A percentile compares a stretch with the other conserved stretches of the same genome.
phyloP scores from a whole-genome alignment of 2,113 vertebrate species.

The Spea multiplicata region DNA sequence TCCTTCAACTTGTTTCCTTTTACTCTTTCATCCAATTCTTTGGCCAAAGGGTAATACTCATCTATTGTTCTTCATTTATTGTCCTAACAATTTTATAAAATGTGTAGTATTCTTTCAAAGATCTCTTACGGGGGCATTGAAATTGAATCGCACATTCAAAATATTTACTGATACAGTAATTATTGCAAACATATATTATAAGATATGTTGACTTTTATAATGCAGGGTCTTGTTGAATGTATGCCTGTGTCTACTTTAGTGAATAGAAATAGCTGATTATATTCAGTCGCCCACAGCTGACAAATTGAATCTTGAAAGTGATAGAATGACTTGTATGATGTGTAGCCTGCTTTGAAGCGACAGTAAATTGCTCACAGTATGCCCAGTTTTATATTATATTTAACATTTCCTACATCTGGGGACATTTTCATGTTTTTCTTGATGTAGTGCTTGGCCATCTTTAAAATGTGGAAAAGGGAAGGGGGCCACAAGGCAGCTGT shows the following conservation, averaged over 20 bases:
- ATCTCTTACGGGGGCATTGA: too few relatives aligned
- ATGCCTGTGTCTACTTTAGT: neutral
- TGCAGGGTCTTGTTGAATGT: neutral
- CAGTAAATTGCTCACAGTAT: too few relatives aligned
- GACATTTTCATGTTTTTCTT: too few relatives aligned
- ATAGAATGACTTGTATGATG: neutral
- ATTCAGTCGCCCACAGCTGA: too few relatives aligned
- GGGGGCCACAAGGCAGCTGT: too few relatives aligned
- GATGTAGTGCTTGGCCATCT: too few relatives aligned
- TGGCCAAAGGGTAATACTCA: neutral
- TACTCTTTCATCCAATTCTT: neutral
- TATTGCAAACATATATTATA: neutral
- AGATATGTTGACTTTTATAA: neutral
- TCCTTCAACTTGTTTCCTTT: neutral
- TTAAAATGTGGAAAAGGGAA: too few relatives aligned
- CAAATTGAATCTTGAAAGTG: neutral
- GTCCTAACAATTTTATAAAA: neutral
- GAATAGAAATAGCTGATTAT: neutral
- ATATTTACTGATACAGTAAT: too few relatives aligned
- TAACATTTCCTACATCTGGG: too few relatives aligned
- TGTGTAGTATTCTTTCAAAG: neutral
- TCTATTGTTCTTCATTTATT: neutral
- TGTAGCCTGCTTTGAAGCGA: neutral
- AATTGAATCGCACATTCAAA: too few relatives aligned
- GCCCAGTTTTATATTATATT: too few relatives aligned